A percentile compares a stretch with the other conserved stretches of the same genome.
These are phyloP conservation scores for Peromyscus polionotus DNA, from an alignment of 2,113 vertebrate species.

Conservation along the genomic window DNA sequence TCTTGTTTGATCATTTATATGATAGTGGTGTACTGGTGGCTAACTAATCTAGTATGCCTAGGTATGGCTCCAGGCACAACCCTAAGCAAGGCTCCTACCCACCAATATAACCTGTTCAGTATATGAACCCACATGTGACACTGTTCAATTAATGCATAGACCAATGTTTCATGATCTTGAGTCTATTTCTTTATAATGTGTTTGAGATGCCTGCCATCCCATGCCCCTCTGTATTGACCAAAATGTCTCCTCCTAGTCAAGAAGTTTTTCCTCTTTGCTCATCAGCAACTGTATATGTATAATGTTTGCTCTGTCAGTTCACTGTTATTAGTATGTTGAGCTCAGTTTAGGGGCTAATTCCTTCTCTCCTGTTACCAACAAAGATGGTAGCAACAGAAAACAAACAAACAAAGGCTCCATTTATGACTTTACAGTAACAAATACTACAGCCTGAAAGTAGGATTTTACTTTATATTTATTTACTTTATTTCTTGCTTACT, in stretches of 20 bases:
- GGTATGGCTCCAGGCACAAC: neutral
- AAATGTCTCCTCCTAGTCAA: neutral
- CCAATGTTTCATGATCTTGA: neutral
- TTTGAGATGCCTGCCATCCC: neutral
- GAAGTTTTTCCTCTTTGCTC: neutral
- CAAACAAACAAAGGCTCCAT: neutral
- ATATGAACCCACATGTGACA: neutral
- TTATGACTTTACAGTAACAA: neutral
- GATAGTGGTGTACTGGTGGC: fast-evolving
- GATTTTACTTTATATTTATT: neutral
- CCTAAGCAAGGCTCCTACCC: neutral
- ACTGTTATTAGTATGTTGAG: neutral
- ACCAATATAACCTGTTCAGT: neutral
- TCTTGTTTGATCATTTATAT: neutral
- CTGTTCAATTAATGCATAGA: neutral
- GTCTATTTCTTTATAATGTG: neutral
- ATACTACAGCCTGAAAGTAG: neutral
- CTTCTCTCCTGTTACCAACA: neutral
- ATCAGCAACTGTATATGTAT: neutral
- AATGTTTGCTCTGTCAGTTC: neutral
- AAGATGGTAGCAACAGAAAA: neutral
- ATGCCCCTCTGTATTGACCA: neutral
- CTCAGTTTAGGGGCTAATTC: neutral
- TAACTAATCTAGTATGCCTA: neutral
- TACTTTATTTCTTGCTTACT: neutral